Conservation (phyloP, 2,113 vertebrate genomes). For the Bubo scandiacus region DNA sequence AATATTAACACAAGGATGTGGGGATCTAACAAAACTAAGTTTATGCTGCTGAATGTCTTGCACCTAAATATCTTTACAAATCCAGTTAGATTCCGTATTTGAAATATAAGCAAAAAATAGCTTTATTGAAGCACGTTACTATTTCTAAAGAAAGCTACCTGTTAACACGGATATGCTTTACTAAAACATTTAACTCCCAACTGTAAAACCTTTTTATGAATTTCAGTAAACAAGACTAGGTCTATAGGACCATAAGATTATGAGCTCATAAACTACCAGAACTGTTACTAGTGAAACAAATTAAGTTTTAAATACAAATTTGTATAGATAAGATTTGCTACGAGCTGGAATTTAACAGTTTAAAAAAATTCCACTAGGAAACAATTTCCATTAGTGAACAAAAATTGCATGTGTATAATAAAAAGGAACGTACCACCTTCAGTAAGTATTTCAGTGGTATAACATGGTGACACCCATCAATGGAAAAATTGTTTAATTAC, state of each 20-base stretch:
- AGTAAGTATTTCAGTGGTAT: not conserved
- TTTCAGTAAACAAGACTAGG: not conserved
- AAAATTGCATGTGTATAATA: not conserved
- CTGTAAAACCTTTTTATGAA: not conserved
- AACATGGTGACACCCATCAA: not conserved
- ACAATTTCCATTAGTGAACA: not conserved
- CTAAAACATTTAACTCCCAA: not conserved
- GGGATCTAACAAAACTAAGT: not conserved
- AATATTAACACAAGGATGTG: not conserved
- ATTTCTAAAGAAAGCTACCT: not conserved
- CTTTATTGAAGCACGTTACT: not conserved
- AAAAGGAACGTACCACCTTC: not conserved
- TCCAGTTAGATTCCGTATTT: not conserved
- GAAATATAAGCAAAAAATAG: not conserved
- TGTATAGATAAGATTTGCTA: not conserved
- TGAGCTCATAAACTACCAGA: not conserved
- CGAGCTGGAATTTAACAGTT: fast-evolving
- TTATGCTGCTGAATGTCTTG: not conserved
- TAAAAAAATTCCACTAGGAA: not conserved
- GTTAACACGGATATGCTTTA: not conserved
- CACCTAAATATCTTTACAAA: not conserved
- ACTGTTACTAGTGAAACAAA: not conserved
- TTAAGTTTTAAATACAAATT: not conserved
- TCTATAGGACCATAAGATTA: not conserved
- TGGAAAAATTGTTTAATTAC: not conserved